phyloP scores from a whole-genome alignment of 2,888 invertebrate species.

The Eumacrocentrus americanus region DNA sequence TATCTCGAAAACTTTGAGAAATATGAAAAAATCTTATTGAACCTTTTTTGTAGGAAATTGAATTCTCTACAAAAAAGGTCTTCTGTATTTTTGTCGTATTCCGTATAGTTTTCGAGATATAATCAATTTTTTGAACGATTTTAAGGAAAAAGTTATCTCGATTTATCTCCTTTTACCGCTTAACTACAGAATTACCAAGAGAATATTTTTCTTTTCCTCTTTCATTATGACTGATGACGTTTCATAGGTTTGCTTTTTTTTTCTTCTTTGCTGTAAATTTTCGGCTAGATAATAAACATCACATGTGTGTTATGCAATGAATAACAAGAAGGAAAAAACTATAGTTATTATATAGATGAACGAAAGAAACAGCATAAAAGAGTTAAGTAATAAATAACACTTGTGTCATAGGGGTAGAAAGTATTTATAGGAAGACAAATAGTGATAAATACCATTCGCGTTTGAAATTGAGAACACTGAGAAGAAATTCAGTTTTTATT shows the following conservation, averaged over 20 bases:
- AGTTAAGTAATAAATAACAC: background rate
- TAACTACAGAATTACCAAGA: too few species aligned
- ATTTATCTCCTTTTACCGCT: too few species aligned
- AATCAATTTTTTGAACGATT: too few species aligned
- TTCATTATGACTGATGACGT: background rate
- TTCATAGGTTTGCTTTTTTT: background rate
- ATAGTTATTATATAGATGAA: background rate
- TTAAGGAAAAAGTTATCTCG: too few species aligned
- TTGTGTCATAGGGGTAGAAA: background rate
- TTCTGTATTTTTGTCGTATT: too few species aligned
- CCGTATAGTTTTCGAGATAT: too few species aligned
- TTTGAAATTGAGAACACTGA: background rate
- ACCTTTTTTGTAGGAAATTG: too few species aligned
- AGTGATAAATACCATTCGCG: background rate
- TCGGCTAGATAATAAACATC: background rate
- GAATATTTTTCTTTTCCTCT: background rate
- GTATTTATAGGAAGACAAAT: background rate
- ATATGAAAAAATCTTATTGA: too few species aligned
- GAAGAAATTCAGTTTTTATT: background rate
- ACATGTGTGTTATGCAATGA: background rate
- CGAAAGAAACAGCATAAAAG: background rate
- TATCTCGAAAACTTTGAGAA: too few species aligned
- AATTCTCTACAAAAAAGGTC: too few species aligned
- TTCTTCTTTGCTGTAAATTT: background rate
- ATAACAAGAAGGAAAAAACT: background rate